Base-by-base conservation (phyloP, 2,797 vertebrate genomes). In the Loriculus beryllinus region DNA sequence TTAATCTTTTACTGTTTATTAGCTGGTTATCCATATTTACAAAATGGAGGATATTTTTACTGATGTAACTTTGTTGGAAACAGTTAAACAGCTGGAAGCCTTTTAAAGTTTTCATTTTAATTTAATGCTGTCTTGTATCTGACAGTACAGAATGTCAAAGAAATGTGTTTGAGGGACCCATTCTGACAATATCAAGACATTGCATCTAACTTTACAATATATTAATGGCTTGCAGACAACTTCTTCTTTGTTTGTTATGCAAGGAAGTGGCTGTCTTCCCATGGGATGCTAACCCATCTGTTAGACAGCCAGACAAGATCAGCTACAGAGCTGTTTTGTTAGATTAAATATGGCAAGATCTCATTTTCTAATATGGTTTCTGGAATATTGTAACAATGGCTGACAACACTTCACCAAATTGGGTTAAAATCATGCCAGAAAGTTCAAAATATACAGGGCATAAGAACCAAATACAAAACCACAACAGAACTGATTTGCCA, bases 221-320 rank as follows among this genome's bases (percentile, higher is more conserved):
- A 67, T 76, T 96, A 96, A 95, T 96, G 70, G 63, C 79, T 97
- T 93, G 80, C 95, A 97, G 95, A 96, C 91, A 95, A 92, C 80
- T 92, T 96, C 82, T 64, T 91, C 93, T 95, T 92, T 97, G 87
- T 97, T 97, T 96, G 92, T 94, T 92, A 91, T 91, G 82, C 40
- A 57, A 96, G 95, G 95, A 96, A 96, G 89, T 92, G 91, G 70
- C 80, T 94, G 93, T 79, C 91, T 96, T 94, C 95, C 94, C 93
- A 77, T 94, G 95, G 92, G 93, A 95, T 87, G 76, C 80, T 76
- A 70, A 70, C 87, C 92, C 93, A 96, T 96, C 95, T 97, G 95
- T 88, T 93, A 90, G 65, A 81, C 94, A 96, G 92, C 63, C 89
- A 96, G 85, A 68, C 77, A 74, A 92, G 79, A 96, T 86, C 86